These are phyloP conservation scores for Characodon lateralis DNA, from an alignment of 2,797 vertebrate genomes.

Conservation along the genomic window DNA sequence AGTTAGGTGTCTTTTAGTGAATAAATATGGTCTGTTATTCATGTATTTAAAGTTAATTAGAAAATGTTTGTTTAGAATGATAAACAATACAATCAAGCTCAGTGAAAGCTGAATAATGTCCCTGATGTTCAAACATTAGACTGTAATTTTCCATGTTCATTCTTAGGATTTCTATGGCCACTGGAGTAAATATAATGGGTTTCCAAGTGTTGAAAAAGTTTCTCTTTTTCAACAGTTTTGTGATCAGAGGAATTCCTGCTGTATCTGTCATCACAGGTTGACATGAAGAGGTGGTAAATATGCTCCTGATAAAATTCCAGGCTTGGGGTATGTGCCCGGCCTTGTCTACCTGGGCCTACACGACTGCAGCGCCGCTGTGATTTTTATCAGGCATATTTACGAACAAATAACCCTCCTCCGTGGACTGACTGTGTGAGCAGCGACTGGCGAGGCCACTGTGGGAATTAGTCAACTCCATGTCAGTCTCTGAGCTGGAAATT, in stretches of 20 bases:
- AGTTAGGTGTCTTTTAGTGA: conserved; percentile 27
- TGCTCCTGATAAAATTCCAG: conserved; percentile 81
- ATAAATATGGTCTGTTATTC: not conserved
- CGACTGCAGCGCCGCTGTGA: conserved; percentile 48
- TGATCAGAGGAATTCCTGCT: conserved; percentile 80
- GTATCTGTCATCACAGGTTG: conserved; percentile 76
- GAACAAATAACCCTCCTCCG: conserved; percentile 56
- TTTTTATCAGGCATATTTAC: conserved; percentile 72
- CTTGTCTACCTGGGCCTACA: conserved; percentile 68
- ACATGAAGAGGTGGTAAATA: conserved; percentile 78
- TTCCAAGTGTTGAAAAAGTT: conserved; percentile 35
- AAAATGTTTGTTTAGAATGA: not conserved
- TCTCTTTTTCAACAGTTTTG: conserved; percentile 65
- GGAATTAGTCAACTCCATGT: conserved; percentile 32
- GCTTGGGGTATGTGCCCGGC: conserved; percentile 77
- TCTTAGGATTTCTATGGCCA: conserved; percentile 26
- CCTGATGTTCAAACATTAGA: not conserved
- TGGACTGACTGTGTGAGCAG: conserved; percentile 33
- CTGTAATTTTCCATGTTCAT: not conserved
- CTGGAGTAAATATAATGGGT: conserved; percentile 49
- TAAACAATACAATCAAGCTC: not conserved
- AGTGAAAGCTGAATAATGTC: not conserved
- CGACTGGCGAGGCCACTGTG: conserved; percentile 28
- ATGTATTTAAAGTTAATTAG: not conserved
- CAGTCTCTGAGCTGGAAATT: conserved; percentile 20